A percentile compares a stretch with the other conserved stretches of the same genome.
Evolutionary conservation across 37 sponge, comb jelly and placozoan genomes (phyloP).

Genomic region (Agelas oroides): DNA sequence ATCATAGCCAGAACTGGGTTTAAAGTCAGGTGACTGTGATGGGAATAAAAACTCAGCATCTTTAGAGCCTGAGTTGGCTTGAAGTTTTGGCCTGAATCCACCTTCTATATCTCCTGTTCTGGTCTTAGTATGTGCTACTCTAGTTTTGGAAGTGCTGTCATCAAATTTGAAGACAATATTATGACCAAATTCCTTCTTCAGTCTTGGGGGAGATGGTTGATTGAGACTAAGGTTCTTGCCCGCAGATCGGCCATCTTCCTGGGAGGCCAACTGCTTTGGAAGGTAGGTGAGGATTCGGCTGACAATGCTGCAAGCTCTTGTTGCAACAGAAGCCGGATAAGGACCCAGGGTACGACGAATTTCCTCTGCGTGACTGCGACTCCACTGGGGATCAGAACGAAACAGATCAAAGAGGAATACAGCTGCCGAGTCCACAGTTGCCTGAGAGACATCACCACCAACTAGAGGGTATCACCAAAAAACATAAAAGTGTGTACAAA

Average conservation of each 20-base stretch:
- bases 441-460: conserved; percentile 43
- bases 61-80: too few species aligned
- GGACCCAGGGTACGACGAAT: conserved; percentile 65
- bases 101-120: neutral
- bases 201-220: neutral
- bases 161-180: conserved; percentile 57
- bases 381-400: conserved; percentile 4
- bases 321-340: conserved; percentile 74
- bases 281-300: conserved; percentile 25
- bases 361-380: conserved; percentile 42
- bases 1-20: conserved; percentile 29
- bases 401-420: conserved; percentile 66
- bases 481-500: too few species aligned
- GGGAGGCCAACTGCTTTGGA: neutral
- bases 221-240: neutral
- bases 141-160: too few species aligned
- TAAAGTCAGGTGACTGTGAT: too few species aligned
- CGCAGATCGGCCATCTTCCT: neutral
- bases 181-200: conserved; percentile 72
- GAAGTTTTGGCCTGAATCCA: too few species aligned
- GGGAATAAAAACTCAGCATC: too few species aligned
- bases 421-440: conserved; percentile 55
- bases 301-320: conserved; percentile 40
- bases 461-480: conserved; percentile 21
- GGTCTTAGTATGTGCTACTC: too few species aligned